A percentile compares a stretch with the other conserved stretches of the same genome.
Evolutionary conservation across 1,140 invertebrate species (phyloP).

Genomic region (Achatina immaculata): DNA sequence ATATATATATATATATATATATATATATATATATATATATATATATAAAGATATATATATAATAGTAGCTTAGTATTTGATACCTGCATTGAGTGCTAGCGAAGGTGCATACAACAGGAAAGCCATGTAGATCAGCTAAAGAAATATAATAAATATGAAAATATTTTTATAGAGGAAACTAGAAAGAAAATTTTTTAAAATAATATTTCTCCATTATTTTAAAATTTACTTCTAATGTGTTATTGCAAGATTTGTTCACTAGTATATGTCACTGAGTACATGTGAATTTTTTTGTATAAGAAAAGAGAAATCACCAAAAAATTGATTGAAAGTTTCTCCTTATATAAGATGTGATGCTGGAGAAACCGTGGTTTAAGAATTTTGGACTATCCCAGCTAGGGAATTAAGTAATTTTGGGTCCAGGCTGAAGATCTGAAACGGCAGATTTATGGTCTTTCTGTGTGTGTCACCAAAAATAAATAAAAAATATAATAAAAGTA

Average conservation of each 20-base stretch:
- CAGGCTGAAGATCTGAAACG: too few species aligned
- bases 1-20: constrained; percentile 5
- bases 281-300: too few species aligned
- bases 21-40: constrained; percentile 23
- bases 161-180: neutral
- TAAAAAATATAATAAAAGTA: too few species aligned
- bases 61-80: too few species aligned
- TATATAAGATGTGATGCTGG: too few species aligned
- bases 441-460: too few species aligned
- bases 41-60: constrained; percentile 23
- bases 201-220: neutral
- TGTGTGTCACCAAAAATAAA: too few species aligned
- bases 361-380: too few species aligned
- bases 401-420: too few species aligned
- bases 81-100: constrained; percentile 85
- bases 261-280: neutral
- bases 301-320: too few species aligned
- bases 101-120: constrained; percentile 94
- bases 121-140: constrained; percentile 87
- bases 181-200: neutral
- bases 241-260: neutral
- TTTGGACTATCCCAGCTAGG: too few species aligned
- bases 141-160: constrained; percentile 7
- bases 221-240: neutral
- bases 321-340: too few species aligned